These are phyloP conservation scores for Zaprionus tsacasi DNA, from an alignment of 1,140 invertebrate genomes.

Conservation along the genomic window DNA sequence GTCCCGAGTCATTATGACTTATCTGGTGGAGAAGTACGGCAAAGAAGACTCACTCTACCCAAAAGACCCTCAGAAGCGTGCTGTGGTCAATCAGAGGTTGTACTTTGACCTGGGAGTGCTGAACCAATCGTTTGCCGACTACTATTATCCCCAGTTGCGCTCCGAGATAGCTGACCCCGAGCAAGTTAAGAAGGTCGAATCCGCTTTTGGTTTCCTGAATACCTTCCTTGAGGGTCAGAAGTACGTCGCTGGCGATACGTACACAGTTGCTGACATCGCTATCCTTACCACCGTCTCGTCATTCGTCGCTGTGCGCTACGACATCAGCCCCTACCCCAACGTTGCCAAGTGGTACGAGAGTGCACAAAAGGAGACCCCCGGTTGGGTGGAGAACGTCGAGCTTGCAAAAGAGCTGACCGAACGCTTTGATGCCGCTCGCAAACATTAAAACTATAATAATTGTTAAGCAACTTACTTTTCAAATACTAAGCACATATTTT, in stretches of 20 bases:
- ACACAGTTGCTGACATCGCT: slow-evolving; percentile 91
- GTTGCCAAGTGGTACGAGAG: slow-evolving; percentile 89
- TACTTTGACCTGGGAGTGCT: slow-evolving; percentile 90
- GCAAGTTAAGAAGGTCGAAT: slow-evolving; percentile 87
- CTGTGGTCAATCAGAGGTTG: slow-evolving; percentile 89
- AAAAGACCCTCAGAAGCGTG: slow-evolving; percentile 88
- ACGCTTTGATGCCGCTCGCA: slow-evolving; percentile 19
- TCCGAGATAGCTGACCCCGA: slow-evolving; percentile 86
- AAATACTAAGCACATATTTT: neutral
- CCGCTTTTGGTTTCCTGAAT: slow-evolving; percentile 87
- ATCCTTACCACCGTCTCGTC: slow-evolving; percentile 88
- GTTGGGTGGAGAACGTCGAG: slow-evolving; percentile 73
- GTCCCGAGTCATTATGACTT: slow-evolving; percentile 90
- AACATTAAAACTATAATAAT: neutral
- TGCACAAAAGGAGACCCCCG: slow-evolving; percentile 88
- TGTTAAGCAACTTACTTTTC: neutral
- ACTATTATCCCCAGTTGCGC: slow-evolving; percentile 90
- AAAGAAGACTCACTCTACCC: slow-evolving; percentile 89
- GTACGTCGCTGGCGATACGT: slow-evolving; percentile 88
- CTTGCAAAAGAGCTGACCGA: slow-evolving; percentile 49
- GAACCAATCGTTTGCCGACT: slow-evolving; percentile 86
- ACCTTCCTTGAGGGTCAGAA: slow-evolving; percentile 87
- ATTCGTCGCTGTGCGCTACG: slow-evolving; percentile 87
- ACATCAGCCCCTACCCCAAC: slow-evolving; percentile 88
- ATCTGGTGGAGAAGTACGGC: slow-evolving; percentile 89